Conservation (phyloP, 2,888 invertebrate species). For the Eurois occulta region DNA sequence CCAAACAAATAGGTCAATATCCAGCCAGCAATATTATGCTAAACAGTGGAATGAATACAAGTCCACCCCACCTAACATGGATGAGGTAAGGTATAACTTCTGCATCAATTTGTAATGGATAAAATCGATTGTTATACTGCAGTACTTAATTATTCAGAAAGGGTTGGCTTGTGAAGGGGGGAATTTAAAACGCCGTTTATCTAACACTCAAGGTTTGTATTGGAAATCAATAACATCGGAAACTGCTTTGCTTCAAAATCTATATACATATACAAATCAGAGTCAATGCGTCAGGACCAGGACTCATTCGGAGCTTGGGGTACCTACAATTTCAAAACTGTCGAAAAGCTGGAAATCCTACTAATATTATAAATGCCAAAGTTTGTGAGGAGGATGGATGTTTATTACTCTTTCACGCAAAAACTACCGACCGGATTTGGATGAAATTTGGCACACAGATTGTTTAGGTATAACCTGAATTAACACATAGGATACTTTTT, state of each 20-base stretch:
- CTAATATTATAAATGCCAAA: too few relatives aligned
- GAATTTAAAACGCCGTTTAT: background rate
- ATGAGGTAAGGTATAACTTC: conserved; percentile 14
- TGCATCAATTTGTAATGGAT: conserved; percentile 27
- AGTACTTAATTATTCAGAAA: conserved; percentile 29
- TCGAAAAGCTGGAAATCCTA: background rate
- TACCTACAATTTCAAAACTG: background rate
- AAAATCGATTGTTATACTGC: conserved; percentile 48
- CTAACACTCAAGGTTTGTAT: background rate
- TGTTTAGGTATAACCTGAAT: too few relatives aligned
- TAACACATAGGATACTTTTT: too few relatives aligned
- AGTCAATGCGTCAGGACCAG: background rate
- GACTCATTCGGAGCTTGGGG: background rate
- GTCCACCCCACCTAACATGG: conserved; percentile 11
- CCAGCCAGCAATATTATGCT: conserved; percentile 20
- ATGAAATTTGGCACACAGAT: too few relatives aligned
- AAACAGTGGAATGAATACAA: conserved; percentile 35
- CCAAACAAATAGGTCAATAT: conserved; percentile 16
- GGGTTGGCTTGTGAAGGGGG: background rate
- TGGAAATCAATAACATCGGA: conserved; percentile 1
- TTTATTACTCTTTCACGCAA: too few relatives aligned
- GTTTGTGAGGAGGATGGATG: too few relatives aligned
- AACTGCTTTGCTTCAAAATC: background rate
- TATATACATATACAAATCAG: background rate
- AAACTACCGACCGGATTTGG: too few relatives aligned